phyloP scores from a whole-genome alignment of 1,140 invertebrate species.

The Leguminivora glycinivorella region DNA sequence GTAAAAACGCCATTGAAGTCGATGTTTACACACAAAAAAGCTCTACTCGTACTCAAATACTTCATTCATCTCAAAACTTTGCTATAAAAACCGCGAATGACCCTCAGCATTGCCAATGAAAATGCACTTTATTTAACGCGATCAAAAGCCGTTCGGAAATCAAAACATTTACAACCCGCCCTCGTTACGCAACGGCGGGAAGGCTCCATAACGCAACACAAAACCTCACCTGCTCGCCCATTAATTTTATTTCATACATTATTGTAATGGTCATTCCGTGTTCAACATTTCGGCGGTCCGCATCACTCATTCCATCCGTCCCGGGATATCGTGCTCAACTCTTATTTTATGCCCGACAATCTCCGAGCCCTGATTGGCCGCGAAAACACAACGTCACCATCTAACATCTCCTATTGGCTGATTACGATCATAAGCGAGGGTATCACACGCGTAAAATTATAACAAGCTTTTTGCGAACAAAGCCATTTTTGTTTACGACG shows the following conservation, averaged over 20 bases:
- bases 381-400: slow-evolving; percentile 1
- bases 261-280: slow-evolving; percentile 23
- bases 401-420: slow-evolving; percentile 18
- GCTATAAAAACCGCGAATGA: not conserved
- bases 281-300: slow-evolving; percentile 8
- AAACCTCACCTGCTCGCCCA: not conserved
- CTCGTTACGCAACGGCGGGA: not conserved
- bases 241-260: slow-evolving; percentile 29
- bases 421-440: slow-evolving; percentile 4
- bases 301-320: slow-evolving; percentile 17
- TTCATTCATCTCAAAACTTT: not conserved
- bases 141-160: not conserved
- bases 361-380: not conserved
- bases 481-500: slow-evolving; percentile 23
- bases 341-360: slow-evolving; percentile 11
- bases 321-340: not conserved
- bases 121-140: not conserved
- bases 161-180: not conserved
- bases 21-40: no score
- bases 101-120: not conserved
- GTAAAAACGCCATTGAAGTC: no score
- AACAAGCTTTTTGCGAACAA: slow-evolving; percentile 23
- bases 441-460: not conserved
- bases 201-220: not conserved
- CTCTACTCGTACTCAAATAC: no score